Base-by-base conservation (phyloP, 2,797 vertebrate genomes). In the Alauda arvensis region DNA sequence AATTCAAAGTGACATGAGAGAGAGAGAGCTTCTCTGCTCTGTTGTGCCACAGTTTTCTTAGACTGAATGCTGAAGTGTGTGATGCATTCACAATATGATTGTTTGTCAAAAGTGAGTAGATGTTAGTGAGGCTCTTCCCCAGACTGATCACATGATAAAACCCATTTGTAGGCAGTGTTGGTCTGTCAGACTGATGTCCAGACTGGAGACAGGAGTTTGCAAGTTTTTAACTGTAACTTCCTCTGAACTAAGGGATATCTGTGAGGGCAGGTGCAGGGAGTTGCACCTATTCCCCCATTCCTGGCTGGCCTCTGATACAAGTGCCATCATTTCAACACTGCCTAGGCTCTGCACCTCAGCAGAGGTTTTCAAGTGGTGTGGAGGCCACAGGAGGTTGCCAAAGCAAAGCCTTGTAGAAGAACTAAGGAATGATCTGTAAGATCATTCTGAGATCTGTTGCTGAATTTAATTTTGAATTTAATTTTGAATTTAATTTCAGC, bases 221-320 rank as follows among this genome's bases (percentile, higher is more conserved):
- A 75, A 25, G 18, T 69, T 86, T 59, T 77, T 70, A 8, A 42
- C 21, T 40, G 5, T 59, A 42, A 7, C 12, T 79, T 88, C 21
- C 14, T 63, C 53, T 77, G n/a, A 85, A 61, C 37, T 40, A 28
- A 3, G 33, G 42, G 42, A 6, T 3, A 1, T 13, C 25, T 53
- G 29, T 0, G 0, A 29, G 43, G 53, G 19, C 37, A 59, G 60
- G 31, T 79, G 25, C 1, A 7, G 29, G 67, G 34, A 55, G 24
- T 37, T 40, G 25, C 15, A 18, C 18, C 37, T 62, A 0, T 78
- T 76, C 3, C 25, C 6, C 13, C 18, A 0, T 31, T 62, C 4
- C 68, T 69, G 37, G 10, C 45, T 87, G 69, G n/a, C 34, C 52
- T 48, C 52, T 48, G 9, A 11, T 75, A 28, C 15, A 57, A 26